These are phyloP conservation scores for Lucinisca nassula DNA, from an alignment of 2,888 invertebrate species.

Conservation along the genomic window DNA sequence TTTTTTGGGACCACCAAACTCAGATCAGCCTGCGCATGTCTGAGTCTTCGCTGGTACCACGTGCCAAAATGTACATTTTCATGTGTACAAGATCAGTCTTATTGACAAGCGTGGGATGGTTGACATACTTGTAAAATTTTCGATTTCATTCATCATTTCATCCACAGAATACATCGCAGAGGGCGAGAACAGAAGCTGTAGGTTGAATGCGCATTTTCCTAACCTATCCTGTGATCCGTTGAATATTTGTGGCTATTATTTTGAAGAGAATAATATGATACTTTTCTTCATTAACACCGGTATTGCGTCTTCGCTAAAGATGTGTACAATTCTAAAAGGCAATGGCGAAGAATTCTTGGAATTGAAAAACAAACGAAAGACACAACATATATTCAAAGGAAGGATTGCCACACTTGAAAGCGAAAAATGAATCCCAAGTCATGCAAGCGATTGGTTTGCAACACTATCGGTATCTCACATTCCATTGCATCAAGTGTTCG, in stretches of 20 bases:
- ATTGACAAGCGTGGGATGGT: conserved; percentile 8
- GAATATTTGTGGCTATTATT: neutral
- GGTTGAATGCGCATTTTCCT: neutral
- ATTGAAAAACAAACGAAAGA: neutral
- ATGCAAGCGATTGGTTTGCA: too few relatives aligned
- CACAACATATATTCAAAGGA: too few relatives aligned
- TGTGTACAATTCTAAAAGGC: too few relatives aligned
- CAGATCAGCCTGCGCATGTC: too few relatives aligned
- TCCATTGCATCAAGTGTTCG: too few relatives aligned
- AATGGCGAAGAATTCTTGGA: neutral
- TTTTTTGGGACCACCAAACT: too few relatives aligned
- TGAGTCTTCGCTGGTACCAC: too few relatives aligned
- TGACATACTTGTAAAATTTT: neutral
- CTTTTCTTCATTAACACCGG: neutral
- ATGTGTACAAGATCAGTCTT: too few relatives aligned
- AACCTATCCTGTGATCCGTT: neutral
- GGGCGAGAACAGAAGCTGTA: neutral
- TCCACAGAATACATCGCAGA: neutral
- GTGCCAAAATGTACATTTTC: too few relatives aligned
- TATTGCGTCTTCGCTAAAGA: neutral
- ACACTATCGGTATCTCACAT: too few relatives aligned
- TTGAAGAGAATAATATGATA: neutral
- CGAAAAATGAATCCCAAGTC: too few relatives aligned
- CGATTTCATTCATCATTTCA: conserved; percentile 6
- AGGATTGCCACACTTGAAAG: too few relatives aligned